Conservation (phyloP, 2,888 invertebrate genomes). For the Drosophila siamana region DNA sequence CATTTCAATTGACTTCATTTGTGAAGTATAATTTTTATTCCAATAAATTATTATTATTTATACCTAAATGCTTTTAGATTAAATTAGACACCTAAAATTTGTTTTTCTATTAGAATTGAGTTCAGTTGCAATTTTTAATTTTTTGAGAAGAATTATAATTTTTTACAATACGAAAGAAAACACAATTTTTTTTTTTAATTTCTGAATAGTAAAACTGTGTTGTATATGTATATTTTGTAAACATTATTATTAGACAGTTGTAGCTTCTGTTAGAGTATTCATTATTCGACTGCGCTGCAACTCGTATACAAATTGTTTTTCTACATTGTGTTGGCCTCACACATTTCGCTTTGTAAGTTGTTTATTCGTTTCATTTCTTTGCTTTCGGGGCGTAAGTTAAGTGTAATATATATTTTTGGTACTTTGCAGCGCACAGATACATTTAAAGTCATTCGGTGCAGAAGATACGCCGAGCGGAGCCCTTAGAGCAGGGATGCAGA, state of each 20-base stretch:
- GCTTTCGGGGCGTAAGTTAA: conserved; percentile 43
- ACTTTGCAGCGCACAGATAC: conserved; percentile 64
- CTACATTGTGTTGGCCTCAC: conserved; percentile 20
- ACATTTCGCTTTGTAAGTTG: conserved; percentile 29
- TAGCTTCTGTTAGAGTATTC: conserved; percentile 9
- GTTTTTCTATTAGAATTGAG: too few relatives aligned
- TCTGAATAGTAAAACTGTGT: too few relatives aligned
- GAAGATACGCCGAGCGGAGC: conserved; percentile 50
- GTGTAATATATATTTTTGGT: conserved; percentile 68
- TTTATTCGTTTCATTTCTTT: conserved; percentile 39
- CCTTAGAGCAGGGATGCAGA: background rate
- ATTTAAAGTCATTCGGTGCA: conserved; percentile 77
- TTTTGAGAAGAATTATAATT: too few relatives aligned
- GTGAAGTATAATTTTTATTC: too few relatives aligned
- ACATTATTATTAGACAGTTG: background rate
- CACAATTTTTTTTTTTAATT: too few relatives aligned
- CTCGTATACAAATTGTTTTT: conserved; percentile 1
- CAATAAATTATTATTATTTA: too few relatives aligned
- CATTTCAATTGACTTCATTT: too few relatives aligned
- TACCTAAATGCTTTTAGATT: too few relatives aligned
- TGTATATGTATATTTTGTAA: too few relatives aligned
- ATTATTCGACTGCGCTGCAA: background rate
- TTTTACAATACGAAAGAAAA: too few relatives aligned
- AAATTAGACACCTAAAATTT: too few relatives aligned
- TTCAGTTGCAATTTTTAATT: too few relatives aligned